Conservation (phyloP, 2,888 invertebrate genomes). For the Hypena proboscidalis region DNA sequence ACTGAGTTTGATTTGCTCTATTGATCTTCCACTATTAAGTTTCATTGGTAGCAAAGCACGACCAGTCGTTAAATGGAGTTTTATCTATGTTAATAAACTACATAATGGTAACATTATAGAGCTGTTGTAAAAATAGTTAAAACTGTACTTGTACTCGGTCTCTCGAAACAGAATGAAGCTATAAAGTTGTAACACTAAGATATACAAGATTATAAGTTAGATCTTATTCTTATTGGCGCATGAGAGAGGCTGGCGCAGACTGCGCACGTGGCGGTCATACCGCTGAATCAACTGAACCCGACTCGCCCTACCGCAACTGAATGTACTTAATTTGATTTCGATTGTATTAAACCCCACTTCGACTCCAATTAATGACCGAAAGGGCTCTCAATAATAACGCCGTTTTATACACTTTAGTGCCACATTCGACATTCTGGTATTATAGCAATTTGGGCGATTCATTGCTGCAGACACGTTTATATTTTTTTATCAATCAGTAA, state of each 20-base stretch:
- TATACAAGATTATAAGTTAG: slow-evolving; percentile 21
- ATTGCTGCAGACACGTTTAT: too few relatives aligned
- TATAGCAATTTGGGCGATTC: slow-evolving; percentile 24
- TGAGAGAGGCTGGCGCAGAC: slow-evolving; percentile 44
- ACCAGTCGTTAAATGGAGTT: too few relatives aligned
- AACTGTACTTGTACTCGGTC: neutral
- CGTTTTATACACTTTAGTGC: slow-evolving; percentile 31
- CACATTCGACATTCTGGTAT: slow-evolving; percentile 24
- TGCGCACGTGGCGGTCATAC: slow-evolving; percentile 67
- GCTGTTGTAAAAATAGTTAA: too few relatives aligned
- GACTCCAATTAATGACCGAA: slow-evolving; percentile 74
- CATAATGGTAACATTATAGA: too few relatives aligned
- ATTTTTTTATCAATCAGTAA: too few relatives aligned
- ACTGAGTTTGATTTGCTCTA: too few relatives aligned
- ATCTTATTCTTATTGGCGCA: slow-evolving; percentile 69
- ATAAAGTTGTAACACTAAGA: slow-evolving; percentile 2
- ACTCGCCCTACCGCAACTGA: slow-evolving; percentile 73
- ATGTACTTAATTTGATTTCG: slow-evolving; percentile 82
- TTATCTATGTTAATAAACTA: too few relatives aligned
- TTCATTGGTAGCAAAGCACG: too few relatives aligned
- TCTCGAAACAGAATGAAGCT: slow-evolving; percentile 1
- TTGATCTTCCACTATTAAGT: too few relatives aligned
- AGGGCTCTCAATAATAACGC: slow-evolving; percentile 61
- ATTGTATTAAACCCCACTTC: slow-evolving; percentile 80
- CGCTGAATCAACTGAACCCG: slow-evolving; percentile 79